Evolutionary conservation across 2,888 invertebrate species (phyloP).

Genomic region (Cerceris rybyensis): DNA sequence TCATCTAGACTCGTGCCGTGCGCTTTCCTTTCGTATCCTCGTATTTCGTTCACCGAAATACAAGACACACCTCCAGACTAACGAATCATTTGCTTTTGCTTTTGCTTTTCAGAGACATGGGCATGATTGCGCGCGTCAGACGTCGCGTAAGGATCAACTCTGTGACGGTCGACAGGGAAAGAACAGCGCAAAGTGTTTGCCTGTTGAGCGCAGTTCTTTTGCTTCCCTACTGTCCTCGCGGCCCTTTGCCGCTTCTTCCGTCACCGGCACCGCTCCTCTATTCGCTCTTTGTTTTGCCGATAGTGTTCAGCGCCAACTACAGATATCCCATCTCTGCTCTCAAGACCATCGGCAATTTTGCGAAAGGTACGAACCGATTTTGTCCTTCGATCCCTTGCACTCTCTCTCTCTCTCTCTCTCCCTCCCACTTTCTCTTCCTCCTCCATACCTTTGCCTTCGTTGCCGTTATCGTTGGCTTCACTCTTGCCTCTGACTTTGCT

Average conservation of each 20-base stretch:
- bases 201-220: slow-evolving; percentile 86
- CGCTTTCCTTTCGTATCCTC: too few relatives aligned
- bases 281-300: slow-evolving; percentile 87
- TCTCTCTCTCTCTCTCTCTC: too few relatives aligned
- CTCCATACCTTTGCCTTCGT: too few relatives aligned
- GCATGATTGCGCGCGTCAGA: slow-evolving; percentile 88
- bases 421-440: too few relatives aligned
- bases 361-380: slow-evolving; percentile 83
- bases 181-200: slow-evolving; percentile 88
- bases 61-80: too few relatives aligned
- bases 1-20: too few relatives aligned
- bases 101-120: slow-evolving; percentile 82
- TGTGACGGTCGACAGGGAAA: slow-evolving; percentile 86
- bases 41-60: background rate
- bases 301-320: slow-evolving; percentile 88
- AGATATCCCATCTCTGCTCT: slow-evolving; percentile 87
- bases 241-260: slow-evolving; percentile 85
- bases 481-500: too few relatives aligned
- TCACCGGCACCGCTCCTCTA: slow-evolving; percentile 85
- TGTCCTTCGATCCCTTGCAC: too few relatives aligned
- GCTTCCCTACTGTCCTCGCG: slow-evolving; percentile 85
- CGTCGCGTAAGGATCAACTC: slow-evolving; percentile 86
- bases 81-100: background rate
- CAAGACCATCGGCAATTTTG: slow-evolving; percentile 83
- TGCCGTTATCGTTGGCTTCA: too few relatives aligned